Conservation (phyloP, 1,140 invertebrate species). For the Drosophila kanapiae region DNA sequence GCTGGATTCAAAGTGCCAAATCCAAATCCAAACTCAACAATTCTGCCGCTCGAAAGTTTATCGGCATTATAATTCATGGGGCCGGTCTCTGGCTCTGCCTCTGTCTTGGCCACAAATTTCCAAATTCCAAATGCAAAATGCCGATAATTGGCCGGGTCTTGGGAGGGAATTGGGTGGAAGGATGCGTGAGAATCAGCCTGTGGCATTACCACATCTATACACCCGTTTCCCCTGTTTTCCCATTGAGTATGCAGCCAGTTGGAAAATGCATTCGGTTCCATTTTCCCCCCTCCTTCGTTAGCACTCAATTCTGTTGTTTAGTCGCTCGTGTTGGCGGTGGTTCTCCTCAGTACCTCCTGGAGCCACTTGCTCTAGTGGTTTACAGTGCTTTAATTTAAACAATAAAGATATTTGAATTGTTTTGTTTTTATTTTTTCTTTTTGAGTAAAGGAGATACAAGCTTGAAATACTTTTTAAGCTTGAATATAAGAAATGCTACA, state of each 20-base stretch:
- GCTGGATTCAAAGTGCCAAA: constrained; percentile 27
- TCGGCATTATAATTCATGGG: constrained; percentile 69
- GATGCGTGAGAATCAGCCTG: constrained; percentile 19
- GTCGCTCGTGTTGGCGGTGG: constrained; percentile 34
- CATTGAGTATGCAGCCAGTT: constrained; percentile 23
- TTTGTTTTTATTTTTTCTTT: too few species aligned
- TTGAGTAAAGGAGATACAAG: too few species aligned
- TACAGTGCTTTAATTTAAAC: not conserved
- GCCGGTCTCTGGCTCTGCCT: constrained; percentile 10
- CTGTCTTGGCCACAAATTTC: constrained; percentile 27
- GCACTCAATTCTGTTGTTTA: constrained; percentile 47
- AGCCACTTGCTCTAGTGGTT: not conserved
- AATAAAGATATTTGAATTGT: not conserved
- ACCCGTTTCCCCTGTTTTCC: not conserved
- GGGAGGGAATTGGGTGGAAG: not conserved
- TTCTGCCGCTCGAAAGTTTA: constrained; percentile 61
- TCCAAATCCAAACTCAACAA: constrained; percentile 22
- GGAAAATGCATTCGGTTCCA: constrained; percentile 43
- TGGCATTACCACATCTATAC: constrained; percentile 17
- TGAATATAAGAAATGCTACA: not conserved
- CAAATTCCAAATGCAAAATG: constrained; percentile 40
- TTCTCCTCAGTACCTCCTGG: constrained; percentile 8
- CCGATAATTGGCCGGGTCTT: constrained; percentile 49
- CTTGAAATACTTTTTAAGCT: not conserved
- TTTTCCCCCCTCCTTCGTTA: not conserved